Evolutionary conservation across 2,113 vertebrate genomes (phyloP).

Genomic region (Podilymbus podiceps): DNA sequence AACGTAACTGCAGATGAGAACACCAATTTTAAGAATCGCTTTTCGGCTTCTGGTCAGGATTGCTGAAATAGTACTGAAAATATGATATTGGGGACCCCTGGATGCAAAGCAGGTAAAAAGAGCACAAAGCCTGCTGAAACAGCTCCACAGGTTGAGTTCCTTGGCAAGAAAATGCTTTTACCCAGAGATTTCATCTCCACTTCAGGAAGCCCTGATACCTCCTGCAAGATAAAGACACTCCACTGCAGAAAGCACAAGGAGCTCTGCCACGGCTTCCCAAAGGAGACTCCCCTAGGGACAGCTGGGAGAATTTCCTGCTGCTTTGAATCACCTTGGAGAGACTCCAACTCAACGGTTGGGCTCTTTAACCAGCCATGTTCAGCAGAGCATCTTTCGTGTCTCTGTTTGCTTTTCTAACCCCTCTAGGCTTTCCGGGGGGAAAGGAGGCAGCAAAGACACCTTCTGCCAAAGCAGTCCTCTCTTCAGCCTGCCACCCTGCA

Average conservation of each 20-base stretch:
- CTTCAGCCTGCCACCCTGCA: not conserved
- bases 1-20: not conserved
- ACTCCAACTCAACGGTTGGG: accelerated
- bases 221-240: not conserved
- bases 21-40: not conserved
- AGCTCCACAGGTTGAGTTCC: not conserved
- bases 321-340: not conserved
- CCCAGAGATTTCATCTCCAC: not conserved
- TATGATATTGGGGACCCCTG: not conserved
- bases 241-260: not conserved
- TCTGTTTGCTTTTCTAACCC: not conserved
- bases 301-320: not conserved
- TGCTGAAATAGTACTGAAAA: not conserved
- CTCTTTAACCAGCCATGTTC: not conserved
- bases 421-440: not conserved
- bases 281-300: not conserved
- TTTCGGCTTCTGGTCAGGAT: not conserved
- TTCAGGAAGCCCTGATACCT: not conserved
- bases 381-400: not conserved
- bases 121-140: not conserved
- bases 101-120: not conserved
- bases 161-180: not conserved
- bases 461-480: not conserved
- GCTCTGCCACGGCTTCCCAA: not conserved
- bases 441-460: not conserved